Percentiles rank a stretch among this genome's conserved stretches.
Conservation (phyloP, 2,113 vertebrate genomes). For the Salvelinus namaycush region DNA sequence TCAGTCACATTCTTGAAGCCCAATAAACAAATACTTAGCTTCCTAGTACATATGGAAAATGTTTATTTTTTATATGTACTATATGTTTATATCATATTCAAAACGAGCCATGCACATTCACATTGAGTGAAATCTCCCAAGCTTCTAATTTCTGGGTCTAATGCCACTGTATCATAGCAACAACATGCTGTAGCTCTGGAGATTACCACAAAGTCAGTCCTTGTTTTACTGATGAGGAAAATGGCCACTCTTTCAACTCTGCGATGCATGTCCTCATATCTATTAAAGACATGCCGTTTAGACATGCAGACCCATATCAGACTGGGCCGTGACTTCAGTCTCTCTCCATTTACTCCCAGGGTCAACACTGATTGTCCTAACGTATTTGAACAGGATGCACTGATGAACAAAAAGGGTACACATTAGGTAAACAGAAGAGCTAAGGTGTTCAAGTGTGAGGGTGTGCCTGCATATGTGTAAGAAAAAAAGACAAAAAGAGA, state of each 20-base stretch:
- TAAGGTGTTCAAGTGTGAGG: neutral
- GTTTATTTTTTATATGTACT: too few relatives aligned
- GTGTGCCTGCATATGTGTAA: too few relatives aligned
- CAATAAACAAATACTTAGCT: too few relatives aligned
- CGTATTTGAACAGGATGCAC: neutral
- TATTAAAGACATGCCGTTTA: neutral
- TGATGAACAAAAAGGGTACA: neutral
- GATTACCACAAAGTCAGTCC: neutral
- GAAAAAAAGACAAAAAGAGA: too few relatives aligned
- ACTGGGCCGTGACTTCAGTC: neutral
- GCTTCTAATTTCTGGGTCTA: neutral
- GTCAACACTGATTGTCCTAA: neutral
- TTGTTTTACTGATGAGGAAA: neutral
- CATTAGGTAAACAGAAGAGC: neutral
- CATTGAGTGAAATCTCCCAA: neutral
- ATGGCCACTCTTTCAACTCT: neutral
- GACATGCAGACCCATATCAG: neutral
- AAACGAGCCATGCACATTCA: neutral
- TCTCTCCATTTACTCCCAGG: neutral
- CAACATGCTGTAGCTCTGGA: neutral
- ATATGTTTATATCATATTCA: too few relatives aligned
- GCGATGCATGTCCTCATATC: neutral
- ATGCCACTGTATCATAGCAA: neutral
- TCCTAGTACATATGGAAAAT: too few relatives aligned
- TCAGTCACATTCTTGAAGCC: too few relatives aligned